A percentile compares a stretch with the other conserved stretches of the same genome.
phyloP scores from a whole-genome alignment of 2,888 invertebrate genomes.

The Linyphia triangularis region DNA sequence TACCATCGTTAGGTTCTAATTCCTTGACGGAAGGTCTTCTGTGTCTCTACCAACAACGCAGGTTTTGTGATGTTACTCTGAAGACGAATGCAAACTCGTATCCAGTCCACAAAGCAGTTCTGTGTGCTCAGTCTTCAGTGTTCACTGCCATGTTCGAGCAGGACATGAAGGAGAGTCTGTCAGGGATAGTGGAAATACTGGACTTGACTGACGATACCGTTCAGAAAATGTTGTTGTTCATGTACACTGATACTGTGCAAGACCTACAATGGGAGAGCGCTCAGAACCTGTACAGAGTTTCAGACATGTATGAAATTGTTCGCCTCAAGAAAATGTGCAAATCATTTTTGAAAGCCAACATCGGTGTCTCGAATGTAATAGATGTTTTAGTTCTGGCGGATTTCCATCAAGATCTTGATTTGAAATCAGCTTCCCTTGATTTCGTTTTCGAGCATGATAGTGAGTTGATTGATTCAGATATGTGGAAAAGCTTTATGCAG shows the following conservation, averaged over 20 bases:
- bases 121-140: background rate
- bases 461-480: background rate
- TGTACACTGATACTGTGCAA: background rate
- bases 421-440: background rate
- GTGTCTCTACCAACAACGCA: background rate
- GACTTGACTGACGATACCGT: background rate
- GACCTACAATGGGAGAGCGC: background rate
- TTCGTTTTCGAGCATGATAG: background rate
- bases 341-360: background rate
- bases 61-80: background rate
- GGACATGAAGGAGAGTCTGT: background rate
- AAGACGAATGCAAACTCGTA: background rate
- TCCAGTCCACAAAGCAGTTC: background rate
- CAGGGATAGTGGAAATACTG: background rate
- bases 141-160: background rate
- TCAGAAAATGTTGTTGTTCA: background rate
- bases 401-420: no score
- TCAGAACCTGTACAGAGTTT: background rate
- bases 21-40: background rate
- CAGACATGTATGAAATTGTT: background rate
- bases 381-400: background rate
- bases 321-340: background rate
- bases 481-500: background rate
- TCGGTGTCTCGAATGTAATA: background rate
- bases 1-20: no score